Base-by-base conservation (phyloP, 2,888 invertebrate genomes). In the Dynastes tityus region DNA sequence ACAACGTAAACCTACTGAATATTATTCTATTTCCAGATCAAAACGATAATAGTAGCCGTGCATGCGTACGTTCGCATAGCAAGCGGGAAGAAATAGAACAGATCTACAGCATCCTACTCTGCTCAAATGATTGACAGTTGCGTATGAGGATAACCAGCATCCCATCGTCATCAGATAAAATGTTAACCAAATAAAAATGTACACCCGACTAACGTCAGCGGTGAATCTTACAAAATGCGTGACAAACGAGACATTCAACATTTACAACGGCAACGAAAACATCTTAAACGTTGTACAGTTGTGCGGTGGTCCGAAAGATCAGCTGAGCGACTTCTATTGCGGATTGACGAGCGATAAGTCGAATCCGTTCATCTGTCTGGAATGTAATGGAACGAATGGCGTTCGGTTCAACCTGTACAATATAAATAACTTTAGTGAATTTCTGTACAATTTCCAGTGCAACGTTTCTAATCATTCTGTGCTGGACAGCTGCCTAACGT, bases 321-420 rank as follows among this genome's bases (percentile, higher is more conserved):
- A 81, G 67, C 74, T 80, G 29, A 79, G 78, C 81, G 81, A 82
- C 63, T 81, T 82, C 73, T 81, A 82, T 74, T 82, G 82, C 76
- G 80, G 80, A 78, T 80, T 80, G 70, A 80, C 80, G 78, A 79
- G 80, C 80, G 78, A 79, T 71, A 82, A 78, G 68, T 77, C 79
- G 51, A 79, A 79, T 55, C 79, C 81, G n/a, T 80, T 81, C 61
- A 71, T 74, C 49, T 82, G 82, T 77, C 67, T 80, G 27, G 80
- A 80, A 78, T 82, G 82, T 75, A 76, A 75, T 49, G 73, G 58
- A 29, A 76, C 65, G 64, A 77, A 77, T 45, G 67, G 40, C 53
- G 67, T 78, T 11, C 65, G 75, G 49, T 61, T 78, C 58, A 78
- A 76, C 22, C 70, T 78, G 51, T 78, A 75, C 61, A 78, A 78